A percentile compares a stretch with the other conserved stretches of the same genome.
These are phyloP conservation scores for Heteromormyrus szaboi DNA, from an alignment of 2,797 vertebrate species.

Conservation along the genomic window DNA sequence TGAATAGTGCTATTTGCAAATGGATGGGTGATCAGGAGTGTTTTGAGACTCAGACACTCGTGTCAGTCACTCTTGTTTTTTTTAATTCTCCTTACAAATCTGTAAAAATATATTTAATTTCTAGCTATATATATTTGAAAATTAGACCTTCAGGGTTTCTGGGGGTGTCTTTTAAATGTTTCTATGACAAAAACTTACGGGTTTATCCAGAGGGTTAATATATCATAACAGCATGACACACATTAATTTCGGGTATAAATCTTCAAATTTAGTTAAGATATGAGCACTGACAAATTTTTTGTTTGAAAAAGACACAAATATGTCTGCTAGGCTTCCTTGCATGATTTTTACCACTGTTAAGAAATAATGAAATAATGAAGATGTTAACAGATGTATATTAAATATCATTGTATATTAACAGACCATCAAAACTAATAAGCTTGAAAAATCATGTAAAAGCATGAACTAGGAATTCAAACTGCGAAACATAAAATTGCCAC, in stretches of 20 bases:
- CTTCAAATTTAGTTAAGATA: background rate
- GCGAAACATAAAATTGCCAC: background rate
- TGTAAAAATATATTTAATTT: background rate
- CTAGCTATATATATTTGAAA: background rate
- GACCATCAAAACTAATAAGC: background rate
- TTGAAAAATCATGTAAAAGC: background rate
- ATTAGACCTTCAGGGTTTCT: background rate
- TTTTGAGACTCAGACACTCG: background rate
- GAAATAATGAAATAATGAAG: background rate
- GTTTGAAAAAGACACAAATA: background rate
- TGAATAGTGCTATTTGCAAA: background rate
- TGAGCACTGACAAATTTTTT: background rate
- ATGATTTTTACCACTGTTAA: background rate
- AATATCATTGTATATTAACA: background rate
- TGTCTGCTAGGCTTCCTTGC: background rate
- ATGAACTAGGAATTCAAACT: background rate
- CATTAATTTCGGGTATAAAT: background rate
- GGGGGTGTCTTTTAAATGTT: background rate
- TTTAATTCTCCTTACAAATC: background rate
- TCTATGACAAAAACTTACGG: background rate
- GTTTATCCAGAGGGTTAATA: background rate
- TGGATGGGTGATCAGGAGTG: background rate
- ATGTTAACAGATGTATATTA: background rate
- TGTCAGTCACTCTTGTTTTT: background rate
- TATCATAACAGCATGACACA: background rate